phyloP scores from a whole-genome alignment of 1,140 invertebrate species.

The Drosophila kepulauana region DNA sequence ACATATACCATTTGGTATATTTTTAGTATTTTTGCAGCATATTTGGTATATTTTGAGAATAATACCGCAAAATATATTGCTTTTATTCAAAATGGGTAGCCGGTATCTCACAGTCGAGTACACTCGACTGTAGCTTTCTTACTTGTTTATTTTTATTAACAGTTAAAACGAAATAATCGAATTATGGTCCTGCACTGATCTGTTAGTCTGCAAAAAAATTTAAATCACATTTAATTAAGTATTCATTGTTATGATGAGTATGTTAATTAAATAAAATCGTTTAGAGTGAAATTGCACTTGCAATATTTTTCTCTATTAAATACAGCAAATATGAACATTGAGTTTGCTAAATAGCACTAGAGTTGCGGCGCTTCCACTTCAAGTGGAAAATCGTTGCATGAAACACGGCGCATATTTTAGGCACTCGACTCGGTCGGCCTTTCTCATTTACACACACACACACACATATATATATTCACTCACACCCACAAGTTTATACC shows the following conservation, averaged over 20 bases:
- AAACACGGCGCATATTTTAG: constrained; percentile 69
- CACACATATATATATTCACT: background rate
- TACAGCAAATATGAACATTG: constrained; percentile 30
- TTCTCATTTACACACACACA: constrained; percentile 6
- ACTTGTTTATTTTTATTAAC: background rate
- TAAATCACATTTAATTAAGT: too few relatives aligned
- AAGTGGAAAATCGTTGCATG: constrained; percentile 63
- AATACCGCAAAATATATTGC: too few relatives aligned
- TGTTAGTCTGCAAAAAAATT: too few relatives aligned
- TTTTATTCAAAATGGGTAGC: too few relatives aligned
- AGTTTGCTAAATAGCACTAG: constrained; percentile 49
- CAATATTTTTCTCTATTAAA: constrained; percentile 1
- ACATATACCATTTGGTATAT: too few relatives aligned
- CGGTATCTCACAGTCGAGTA: too few relatives aligned
- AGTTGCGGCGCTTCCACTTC: constrained; percentile 65
- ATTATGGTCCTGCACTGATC: background rate
- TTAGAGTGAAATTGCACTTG: background rate
- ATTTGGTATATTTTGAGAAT: too few relatives aligned
- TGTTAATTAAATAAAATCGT: constrained; percentile 15
- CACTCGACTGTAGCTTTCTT: too few relatives aligned
- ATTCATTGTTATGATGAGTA: background rate
- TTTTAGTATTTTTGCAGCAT: too few relatives aligned
- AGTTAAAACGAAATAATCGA: background rate
- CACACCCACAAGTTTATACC: background rate
- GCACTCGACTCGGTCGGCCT: constrained; percentile 41